A percentile compares a stretch with the other conserved stretches of the same genome.
These are phyloP conservation scores for Scaptomyza cyrtandrae DNA, from an alignment of 2,888 invertebrate genomes.

Conservation along the genomic window DNA sequence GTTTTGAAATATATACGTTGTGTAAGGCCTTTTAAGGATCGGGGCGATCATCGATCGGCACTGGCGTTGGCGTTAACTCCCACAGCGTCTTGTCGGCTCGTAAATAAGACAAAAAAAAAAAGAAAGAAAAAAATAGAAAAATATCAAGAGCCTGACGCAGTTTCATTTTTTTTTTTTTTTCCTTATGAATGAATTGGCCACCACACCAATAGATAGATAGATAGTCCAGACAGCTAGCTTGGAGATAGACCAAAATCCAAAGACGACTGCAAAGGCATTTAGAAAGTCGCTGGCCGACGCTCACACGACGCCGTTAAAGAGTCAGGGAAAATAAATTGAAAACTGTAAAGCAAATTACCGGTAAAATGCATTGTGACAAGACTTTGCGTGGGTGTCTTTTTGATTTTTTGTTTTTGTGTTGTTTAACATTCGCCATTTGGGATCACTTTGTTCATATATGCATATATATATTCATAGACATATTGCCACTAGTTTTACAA, in stretches of 20 bases:
- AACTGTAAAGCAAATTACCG: conserved; percentile 78
- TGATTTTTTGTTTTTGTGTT: conserved; percentile 1
- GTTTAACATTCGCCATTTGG: conserved; percentile 21
- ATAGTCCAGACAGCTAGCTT: conserved; percentile 58
- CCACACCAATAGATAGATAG: conserved; percentile 54
- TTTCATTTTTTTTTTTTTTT: conserved; percentile 26
- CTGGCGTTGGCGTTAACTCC: conserved; percentile 49
- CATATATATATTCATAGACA: conserved; percentile 1
- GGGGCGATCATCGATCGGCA: conserved; percentile 30
- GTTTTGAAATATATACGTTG: conserved; percentile 55
- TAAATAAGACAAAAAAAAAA: conserved; percentile 46
- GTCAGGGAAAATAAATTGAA: conserved; percentile 75
- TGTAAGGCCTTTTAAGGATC: conserved; percentile 72
- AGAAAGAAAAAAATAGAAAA: conserved; percentile 12
- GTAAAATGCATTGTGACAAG: conserved; percentile 80
- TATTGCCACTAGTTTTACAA: conserved; percentile 11
- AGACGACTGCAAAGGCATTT: conserved; percentile 64
- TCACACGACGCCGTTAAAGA: conserved; percentile 61
- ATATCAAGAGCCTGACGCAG: conserved; percentile 34
- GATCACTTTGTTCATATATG: conserved; percentile 32
- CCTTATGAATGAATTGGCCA: conserved; percentile 70
- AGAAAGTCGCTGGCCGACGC: conserved; percentile 74
- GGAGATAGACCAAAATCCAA: conserved; percentile 48
- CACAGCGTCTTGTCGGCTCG: conserved; percentile 43
- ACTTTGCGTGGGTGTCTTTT: conserved; percentile 66